Evolutionary conservation across 2,113 vertebrate species (phyloP).

Genomic region (Cariama cristata): DNA sequence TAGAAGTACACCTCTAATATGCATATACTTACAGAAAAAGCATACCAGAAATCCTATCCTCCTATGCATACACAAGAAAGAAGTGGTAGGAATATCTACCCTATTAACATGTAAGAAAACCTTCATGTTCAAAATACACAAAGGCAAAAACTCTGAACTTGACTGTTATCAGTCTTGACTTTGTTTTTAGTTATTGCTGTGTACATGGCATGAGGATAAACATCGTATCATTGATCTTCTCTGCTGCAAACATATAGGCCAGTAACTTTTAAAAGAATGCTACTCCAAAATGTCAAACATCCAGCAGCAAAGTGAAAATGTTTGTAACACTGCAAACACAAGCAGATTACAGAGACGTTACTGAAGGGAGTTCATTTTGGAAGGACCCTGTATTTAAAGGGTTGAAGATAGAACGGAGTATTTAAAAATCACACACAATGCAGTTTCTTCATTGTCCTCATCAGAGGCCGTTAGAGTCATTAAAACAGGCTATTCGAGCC

Average conservation of each 20-base stretch:
- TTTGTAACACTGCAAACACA: not conserved
- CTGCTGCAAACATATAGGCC: not conserved
- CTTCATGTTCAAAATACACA: not conserved
- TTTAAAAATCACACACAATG: not conserved
- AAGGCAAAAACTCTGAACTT: not conserved
- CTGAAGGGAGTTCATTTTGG: not conserved
- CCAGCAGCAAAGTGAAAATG: not conserved
- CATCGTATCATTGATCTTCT: not conserved
- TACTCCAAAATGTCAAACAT: not conserved
- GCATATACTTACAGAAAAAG: not conserved
- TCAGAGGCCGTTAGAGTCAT: not conserved
- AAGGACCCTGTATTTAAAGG: not conserved
- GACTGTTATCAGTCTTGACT: not conserved
- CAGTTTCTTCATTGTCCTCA: not conserved
- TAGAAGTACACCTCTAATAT: not conserved
- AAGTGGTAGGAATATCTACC: not conserved
- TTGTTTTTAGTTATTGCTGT: not conserved
- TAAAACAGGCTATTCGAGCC: not conserved
- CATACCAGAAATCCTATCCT: not conserved
- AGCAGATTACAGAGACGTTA: not conserved
- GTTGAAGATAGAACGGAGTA: not conserved
- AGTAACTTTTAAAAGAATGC: not conserved
- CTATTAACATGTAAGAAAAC: not conserved
- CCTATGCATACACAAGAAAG: not conserved
- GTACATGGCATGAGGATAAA: not conserved